Conservation (phyloP, 2,113 vertebrate genomes). For the Blennius ocellaris region DNA sequence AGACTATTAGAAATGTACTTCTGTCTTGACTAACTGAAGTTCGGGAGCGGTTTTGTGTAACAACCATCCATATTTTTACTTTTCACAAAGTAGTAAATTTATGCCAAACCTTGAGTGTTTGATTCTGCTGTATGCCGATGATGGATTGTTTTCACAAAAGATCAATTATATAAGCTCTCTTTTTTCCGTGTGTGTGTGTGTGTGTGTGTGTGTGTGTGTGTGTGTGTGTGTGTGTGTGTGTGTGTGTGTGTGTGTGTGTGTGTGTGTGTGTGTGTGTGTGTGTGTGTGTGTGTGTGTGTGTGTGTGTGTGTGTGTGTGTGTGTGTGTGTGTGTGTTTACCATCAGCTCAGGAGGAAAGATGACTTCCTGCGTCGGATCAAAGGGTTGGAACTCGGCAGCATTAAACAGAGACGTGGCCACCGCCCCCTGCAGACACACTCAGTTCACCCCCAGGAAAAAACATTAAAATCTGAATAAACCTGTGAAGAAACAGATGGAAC, state of each 20-base stretch:
- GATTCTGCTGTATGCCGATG: no score
- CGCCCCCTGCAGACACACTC: slow-evolving; percentile 36
- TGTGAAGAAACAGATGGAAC: no score
- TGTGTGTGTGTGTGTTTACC: slow-evolving; percentile 70
- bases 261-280: neutral
- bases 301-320: neutral
- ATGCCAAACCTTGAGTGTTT: no score
- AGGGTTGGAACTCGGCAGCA: slow-evolving; percentile 87
- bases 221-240: neutral
- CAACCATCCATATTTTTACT: no score
- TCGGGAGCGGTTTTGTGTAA: no score
- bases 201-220: neutral
- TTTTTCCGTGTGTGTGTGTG: neutral
- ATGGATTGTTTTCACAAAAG: no score
- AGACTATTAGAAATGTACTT: no score
- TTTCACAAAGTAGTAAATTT: no score
- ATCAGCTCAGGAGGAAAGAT: slow-evolving; percentile 96
- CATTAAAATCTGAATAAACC: no score
- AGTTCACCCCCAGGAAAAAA: neutral
- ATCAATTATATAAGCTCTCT: no score
- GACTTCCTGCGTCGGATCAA: slow-evolving; percentile 94
- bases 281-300: no score
- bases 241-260: neutral
- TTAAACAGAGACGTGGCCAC: slow-evolving; percentile 60
- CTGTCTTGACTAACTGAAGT: no score